Conservation (phyloP, 1,140 invertebrate species). For the Drosophila mauritiana region DNA sequence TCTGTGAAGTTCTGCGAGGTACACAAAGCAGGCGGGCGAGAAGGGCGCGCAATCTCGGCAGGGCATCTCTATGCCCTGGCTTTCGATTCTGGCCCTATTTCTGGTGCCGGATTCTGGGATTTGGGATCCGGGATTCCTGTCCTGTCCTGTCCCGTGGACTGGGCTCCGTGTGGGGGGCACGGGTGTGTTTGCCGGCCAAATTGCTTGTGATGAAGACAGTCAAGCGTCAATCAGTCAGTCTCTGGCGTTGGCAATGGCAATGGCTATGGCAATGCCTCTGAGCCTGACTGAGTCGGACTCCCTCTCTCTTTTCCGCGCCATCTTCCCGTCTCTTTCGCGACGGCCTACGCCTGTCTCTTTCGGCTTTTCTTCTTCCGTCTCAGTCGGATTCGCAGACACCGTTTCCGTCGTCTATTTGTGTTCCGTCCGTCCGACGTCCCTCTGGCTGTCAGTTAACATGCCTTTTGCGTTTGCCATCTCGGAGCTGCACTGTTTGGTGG, state of each 20-base stretch:
- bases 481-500: constrained; percentile 22
- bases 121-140: constrained; percentile 13
- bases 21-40: constrained; percentile 34
- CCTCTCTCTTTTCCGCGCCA: background rate
- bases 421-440: constrained; percentile 62
- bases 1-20: constrained; percentile 64
- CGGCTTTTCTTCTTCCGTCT: constrained; percentile 1
- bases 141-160: constrained; percentile 15
- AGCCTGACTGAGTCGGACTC: constrained; percentile 11
- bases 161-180: background rate
- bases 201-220: constrained; percentile 83
- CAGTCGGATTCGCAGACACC: constrained; percentile 36
- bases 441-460: constrained; percentile 79
- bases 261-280: constrained; percentile 6
- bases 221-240: constrained; percentile 77
- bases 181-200: constrained; percentile 75
- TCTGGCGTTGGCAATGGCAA: constrained; percentile 42
- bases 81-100: constrained; percentile 19
- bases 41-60: constrained; percentile 71
- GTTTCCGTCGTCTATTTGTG: constrained; percentile 46
- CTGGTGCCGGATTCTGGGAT: constrained; percentile 33
- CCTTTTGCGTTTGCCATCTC: constrained; percentile 76
- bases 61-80: constrained; percentile 38
- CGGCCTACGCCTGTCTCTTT: constrained; percentile 7
- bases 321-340: background rate